A percentile compares a stretch with the other conserved stretches of the same genome.
These are phyloP conservation scores for Lates japonicus DNA, from an alignment of 2,797 vertebrate species.

Conservation along the genomic window DNA sequence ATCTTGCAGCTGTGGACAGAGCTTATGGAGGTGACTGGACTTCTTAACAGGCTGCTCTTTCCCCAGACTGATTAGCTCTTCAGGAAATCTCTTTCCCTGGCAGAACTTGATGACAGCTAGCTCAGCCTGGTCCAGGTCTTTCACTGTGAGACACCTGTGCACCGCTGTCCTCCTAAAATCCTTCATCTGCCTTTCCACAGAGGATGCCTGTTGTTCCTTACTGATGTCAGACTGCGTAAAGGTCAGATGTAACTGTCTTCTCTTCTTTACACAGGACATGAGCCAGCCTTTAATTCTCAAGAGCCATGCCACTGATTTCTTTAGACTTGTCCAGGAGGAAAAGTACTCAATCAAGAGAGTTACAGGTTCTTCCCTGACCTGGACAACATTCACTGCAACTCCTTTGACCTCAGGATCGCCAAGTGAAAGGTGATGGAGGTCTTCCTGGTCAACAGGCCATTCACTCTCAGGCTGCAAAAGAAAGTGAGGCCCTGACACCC, in stretches of 20 bases:
- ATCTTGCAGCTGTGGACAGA: too few relatives aligned
- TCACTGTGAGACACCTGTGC: not conserved
- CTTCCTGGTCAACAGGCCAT: not conserved
- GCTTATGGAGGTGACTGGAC: not conserved
- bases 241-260: not conserved
- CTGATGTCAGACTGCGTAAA: conserved; percentile 1
- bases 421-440: not conserved
- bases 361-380: not conserved
- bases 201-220: not conserved
- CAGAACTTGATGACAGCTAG: conserved; percentile 8
- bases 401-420: conserved; percentile 36
- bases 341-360: not conserved
- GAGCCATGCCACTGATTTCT: conserved; percentile 24
- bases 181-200: conserved; percentile 3
- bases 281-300: conserved; percentile 27
- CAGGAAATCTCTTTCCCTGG: conserved; percentile 4
- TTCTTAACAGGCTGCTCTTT: not conserved
- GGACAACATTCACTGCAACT: not conserved
- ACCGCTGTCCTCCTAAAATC: not conserved
- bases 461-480: not conserved
- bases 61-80: not conserved
- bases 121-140: conserved; percentile 19
- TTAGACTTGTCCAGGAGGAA: conserved; percentile 21
- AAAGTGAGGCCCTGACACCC: conserved; percentile 21
- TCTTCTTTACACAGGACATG: conserved; percentile 9